These are phyloP conservation scores for Malacoraja senta DNA, from an alignment of 2,797 vertebrate species.

Conservation along the genomic window DNA sequence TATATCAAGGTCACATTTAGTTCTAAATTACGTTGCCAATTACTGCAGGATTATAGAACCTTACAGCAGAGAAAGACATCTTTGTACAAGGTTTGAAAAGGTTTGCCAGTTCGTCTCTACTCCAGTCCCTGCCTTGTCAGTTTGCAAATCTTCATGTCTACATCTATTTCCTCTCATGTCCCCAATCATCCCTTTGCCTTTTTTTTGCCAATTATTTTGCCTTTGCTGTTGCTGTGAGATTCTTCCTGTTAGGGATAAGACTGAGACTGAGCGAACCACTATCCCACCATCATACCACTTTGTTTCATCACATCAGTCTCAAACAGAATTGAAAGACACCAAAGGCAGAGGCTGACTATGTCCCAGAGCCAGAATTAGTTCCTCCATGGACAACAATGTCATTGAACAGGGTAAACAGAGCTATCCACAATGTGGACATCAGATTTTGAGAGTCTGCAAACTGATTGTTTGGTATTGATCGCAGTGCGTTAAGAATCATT, in stretches of 20 bases:
- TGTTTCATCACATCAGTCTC: background rate
- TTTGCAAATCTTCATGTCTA: too few species aligned
- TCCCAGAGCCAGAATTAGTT: background rate
- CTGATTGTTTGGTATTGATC: background rate
- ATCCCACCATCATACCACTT: too few species aligned
- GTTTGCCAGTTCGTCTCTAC: background rate
- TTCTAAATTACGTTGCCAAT: background rate
- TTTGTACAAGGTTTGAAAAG: background rate
- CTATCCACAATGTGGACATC: background rate
- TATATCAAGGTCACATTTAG: background rate
- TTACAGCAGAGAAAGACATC: background rate
- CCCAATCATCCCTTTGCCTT: too few species aligned
- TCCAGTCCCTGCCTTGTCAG: too few species aligned
- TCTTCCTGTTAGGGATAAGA: background rate
- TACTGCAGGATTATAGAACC: background rate
- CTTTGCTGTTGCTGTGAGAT: background rate
- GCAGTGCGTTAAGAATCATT: background rate
- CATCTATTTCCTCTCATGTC: too few species aligned
- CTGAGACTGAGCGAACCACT: background rate
- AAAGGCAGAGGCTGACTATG: background rate
- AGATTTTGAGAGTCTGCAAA: background rate
- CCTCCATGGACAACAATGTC: background rate
- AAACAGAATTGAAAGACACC: background rate
- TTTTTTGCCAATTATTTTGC: background rate
- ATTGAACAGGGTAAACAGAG: background rate